phyloP scores from a whole-genome alignment of 2,888 invertebrate species.

The Leucophenga montana region DNA sequence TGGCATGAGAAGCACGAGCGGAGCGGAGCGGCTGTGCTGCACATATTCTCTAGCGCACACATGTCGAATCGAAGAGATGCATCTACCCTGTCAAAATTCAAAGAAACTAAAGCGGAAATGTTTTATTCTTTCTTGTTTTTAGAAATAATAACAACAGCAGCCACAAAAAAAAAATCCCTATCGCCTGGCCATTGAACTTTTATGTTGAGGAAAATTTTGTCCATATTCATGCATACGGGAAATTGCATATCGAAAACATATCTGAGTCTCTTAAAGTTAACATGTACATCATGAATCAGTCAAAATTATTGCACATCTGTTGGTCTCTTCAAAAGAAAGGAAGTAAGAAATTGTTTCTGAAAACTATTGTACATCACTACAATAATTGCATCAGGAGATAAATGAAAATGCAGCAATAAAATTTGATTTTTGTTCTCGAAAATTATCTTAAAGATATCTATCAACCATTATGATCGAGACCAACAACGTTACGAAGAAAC shows the following conservation, averaged over 20 bases:
- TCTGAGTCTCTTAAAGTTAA: not conserved
- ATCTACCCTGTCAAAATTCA: slow-evolving; percentile 59
- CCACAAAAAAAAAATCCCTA: not conserved
- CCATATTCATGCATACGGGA: no score
- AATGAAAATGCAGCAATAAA: not conserved
- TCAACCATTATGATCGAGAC: no score
- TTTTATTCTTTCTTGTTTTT: slow-evolving; percentile 61
- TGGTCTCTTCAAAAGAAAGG: slow-evolving; percentile 49
- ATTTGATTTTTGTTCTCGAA: no score
- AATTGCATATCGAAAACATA: not conserved
- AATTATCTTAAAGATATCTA: no score
- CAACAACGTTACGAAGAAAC: no score
- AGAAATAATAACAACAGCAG: slow-evolving; percentile 40
- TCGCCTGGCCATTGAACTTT: slow-evolving; percentile 6
- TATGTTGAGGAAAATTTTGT: not conserved
- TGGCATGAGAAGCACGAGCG: no score
- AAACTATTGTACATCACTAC: no score
- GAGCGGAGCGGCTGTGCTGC: not conserved
- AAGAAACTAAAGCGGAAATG: slow-evolving; percentile 66
- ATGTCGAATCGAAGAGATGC: not conserved
- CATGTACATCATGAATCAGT: slow-evolving; percentile 19
- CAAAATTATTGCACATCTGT: slow-evolving; percentile 42
- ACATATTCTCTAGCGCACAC: not conserved
- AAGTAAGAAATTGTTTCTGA: slow-evolving; percentile 46
- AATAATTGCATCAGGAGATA: slow-evolving; percentile 26